Base-by-base conservation (phyloP, 2,797 vertebrate genomes). In the Hoplostethus mediterraneus region DNA sequence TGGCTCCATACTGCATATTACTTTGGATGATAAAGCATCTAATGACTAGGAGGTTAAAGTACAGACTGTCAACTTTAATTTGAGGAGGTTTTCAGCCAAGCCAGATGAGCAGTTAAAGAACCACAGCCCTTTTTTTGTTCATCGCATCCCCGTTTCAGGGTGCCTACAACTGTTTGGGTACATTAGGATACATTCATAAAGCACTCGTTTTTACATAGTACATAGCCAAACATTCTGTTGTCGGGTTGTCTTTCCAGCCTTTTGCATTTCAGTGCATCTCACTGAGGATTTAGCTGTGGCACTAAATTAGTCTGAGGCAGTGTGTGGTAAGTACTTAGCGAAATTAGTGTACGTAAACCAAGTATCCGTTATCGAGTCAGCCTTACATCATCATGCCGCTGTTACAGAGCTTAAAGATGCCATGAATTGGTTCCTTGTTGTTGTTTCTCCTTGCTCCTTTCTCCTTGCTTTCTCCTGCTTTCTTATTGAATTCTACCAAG, bases 371-470 rank as follows among this genome's bases (percentile, higher is more conserved):
- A 60, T 30, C 9, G 36, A 6, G 30, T 33, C 31, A 1, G 16
- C 33, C 16, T 49, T n/a, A n/a, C 33, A 53, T 63, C n/a, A 40
- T 5, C 16, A 48, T 48, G 47, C 47, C 8, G 0, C 47, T 48
- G 47, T n/a, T 17, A 48, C 16, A 17, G 47, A 48, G 47, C 47
- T 48, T 48, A 17, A 48, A 48, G n/a, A 11, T 7, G 12, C 16
- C 62, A 62, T 36, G 12, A 55, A 53, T 59, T 30, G 4, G 52
- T 69, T 38, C 38, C 6, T 9, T 63, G 31, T 30, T 38, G 61
- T 33, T 25, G 67, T 10, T 38, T 47, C 38, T 17, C 28, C 48
- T 40, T 6, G 5, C n/a, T n/a, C n/a, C n/a, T n/a, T n/a, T n/a
- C n/a, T n/a, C n/a, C n/a, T n/a, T n/a, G n/a, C n/a, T n/a, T n/a